A percentile compares a stretch with the other conserved stretches of the same genome.
phyloP scores from a whole-genome alignment of 2,113 vertebrate genomes.

The Gavialis gangeticus region DNA sequence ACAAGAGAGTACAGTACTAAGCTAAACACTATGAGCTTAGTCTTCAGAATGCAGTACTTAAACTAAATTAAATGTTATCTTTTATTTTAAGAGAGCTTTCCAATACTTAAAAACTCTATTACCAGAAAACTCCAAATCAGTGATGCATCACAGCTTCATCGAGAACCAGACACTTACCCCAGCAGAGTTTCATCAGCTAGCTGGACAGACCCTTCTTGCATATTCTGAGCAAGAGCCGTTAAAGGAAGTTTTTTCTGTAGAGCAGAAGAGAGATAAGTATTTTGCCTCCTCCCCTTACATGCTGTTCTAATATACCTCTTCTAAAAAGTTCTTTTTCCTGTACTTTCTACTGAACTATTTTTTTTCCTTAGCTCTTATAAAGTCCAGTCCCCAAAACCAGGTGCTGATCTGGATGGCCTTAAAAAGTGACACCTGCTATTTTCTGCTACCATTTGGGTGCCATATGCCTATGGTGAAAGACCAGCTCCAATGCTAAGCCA shows the following conservation, averaged over 20 bases:
- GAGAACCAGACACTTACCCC: slow-evolving; percentile 84
- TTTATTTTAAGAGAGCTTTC: not conserved
- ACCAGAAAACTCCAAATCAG: not conserved
- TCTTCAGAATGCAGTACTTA: not conserved
- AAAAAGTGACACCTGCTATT: too few species aligned
- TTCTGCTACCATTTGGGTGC: not conserved
- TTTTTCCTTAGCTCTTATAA: not conserved
- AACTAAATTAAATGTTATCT: not conserved
- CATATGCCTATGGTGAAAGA: not conserved
- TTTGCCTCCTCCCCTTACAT: not conserved
- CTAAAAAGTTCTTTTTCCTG: not conserved
- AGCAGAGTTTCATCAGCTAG: slow-evolving; percentile 94
- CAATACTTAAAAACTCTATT: not conserved
- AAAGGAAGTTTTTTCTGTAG: slow-evolving; percentile 95
- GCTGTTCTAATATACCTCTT: not conserved
- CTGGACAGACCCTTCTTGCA: slow-evolving; percentile 91
- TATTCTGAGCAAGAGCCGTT: slow-evolving; percentile 91
- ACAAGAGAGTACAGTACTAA: not conserved
- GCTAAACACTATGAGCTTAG: not conserved
- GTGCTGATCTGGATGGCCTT: too few species aligned
- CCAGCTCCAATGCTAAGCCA: not conserved
- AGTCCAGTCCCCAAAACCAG: not conserved
- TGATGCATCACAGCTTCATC: not conserved
- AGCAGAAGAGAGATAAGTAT: slow-evolving; percentile 37
- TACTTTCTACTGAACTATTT: not conserved